Base-by-base conservation (phyloP, 1,140 invertebrate genomes). In the Stenopsyche tienmushanensis region DNA sequence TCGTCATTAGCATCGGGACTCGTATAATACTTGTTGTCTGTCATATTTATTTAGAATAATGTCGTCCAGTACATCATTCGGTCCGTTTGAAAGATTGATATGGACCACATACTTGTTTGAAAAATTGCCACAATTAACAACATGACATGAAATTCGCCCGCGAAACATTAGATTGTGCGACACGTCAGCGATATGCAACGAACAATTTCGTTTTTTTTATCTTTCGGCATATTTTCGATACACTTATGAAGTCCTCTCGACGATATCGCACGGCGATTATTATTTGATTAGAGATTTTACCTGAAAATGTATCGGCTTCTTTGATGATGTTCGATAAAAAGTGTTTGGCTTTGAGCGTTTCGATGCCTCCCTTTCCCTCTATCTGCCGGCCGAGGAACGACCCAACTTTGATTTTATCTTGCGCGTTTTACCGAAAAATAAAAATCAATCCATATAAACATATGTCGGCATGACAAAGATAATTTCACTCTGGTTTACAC, bases 391-490 rank as follows among this genome's bases (percentile, higher is more conserved):
- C n/a, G n/a, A n/a, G n/a, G n/a, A n/a, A 34, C 5, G 29, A 13
- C 13, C 29, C 29, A 34, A 34, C 29, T 34, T 5, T 13, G 54
- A 57, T 57, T 41, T 26, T 42, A 41, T 42, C 54, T 34, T 25
- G 26, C 26, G n/a, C 54, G 58, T 29, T 55, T 58, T n/a, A n/a
- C n/a, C n/a, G n/a, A n/a, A 63, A 58, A 34, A 58, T 23, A 68
- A 68, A 64, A 64, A 68, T 64, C 66, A 60, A 68, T 68, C 54
- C 15, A 29, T 62, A 54, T 52, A 57, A 64, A 68, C 66, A 68
- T 49, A 64, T 68, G 66, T 68, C 62, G 62, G 66, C 55, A 44
- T 23, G 54, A 64, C 62, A 68, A 45, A 68, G 66, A 68, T 68
- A 68, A 63, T 34, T 34, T 34, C 5, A 34, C 29, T 5, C 5